Evolutionary conservation across 2,888 invertebrate genomes (phyloP).

Genomic region (Melanostoma scalare): DNA sequence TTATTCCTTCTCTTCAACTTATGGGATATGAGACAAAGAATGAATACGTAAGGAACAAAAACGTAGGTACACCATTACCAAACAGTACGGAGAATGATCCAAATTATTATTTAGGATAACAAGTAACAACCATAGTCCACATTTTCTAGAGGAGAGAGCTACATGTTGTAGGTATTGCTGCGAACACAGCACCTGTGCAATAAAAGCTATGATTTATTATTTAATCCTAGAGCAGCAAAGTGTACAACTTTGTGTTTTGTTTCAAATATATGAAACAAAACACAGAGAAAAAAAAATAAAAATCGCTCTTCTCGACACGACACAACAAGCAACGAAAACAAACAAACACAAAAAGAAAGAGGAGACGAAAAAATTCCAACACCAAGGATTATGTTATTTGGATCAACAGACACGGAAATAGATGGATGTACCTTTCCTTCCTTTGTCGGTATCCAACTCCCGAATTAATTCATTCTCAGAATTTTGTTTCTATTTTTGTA

Average conservation of each 20-base stretch:
- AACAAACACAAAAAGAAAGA: constrained; percentile 12
- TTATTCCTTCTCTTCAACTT: constrained; percentile 9
- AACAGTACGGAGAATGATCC: constrained; percentile 62
- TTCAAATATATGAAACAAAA: constrained; percentile 20
- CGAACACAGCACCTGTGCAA: constrained; percentile 67
- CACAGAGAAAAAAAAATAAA: constrained; percentile 7
- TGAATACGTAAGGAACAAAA: constrained; percentile 11
- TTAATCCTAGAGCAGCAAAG: constrained; percentile 68
- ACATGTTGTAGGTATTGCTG: constrained; percentile 23
- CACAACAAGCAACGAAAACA: constrained; percentile 5
- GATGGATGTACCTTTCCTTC: constrained; percentile 39
- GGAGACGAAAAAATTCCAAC: constrained; percentile 17
- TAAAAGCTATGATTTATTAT: constrained; percentile 73
- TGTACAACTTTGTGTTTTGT: constrained; percentile 64
- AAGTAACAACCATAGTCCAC: constrained; percentile 58
- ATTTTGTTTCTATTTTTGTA: constrained; percentile 18
- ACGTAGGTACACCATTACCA: constrained; percentile 23
- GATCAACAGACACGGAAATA: constrained; percentile 64
- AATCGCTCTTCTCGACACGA: constrained; percentile 8
- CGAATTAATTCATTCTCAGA: constrained; percentile 21
- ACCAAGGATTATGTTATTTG: constrained; percentile 59
- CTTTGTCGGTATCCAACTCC: constrained; percentile 21
- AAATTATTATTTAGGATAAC: constrained; percentile 70
- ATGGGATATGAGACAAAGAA: constrained; percentile 37
- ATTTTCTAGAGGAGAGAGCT: constrained; percentile 20